These are phyloP conservation scores for Coreoperca whiteheadi DNA, from an alignment of 2,113 vertebrate species.

Conservation along the genomic window DNA sequence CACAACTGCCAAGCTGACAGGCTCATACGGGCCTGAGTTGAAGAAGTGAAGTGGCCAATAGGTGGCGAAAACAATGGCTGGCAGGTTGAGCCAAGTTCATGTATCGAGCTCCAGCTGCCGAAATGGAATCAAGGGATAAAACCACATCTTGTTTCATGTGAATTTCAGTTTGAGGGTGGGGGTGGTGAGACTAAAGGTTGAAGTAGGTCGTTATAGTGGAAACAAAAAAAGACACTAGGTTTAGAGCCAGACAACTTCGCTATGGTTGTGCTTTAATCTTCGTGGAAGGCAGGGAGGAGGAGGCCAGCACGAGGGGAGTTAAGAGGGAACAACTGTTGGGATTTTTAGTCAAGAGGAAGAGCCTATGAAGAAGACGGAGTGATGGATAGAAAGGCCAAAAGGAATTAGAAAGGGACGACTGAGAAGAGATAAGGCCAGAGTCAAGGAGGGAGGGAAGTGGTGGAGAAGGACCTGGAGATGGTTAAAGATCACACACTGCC, in stretches of 20 bases:
- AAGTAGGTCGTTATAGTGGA: neutral
- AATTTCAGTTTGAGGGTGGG: neutral
- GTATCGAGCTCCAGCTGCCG: neutral
- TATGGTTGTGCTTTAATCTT: neutral
- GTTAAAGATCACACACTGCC: neutral
- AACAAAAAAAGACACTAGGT: neutral
- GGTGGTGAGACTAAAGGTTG: neutral
- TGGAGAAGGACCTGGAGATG: neutral
- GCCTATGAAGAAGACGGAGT: neutral
- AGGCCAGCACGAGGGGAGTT: neutral
- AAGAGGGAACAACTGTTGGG: no score
- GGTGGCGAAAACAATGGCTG: slow-evolving; percentile 18
- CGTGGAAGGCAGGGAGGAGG: neutral
- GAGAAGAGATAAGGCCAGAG: neutral
- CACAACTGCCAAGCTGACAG: slow-evolving; percentile 6
- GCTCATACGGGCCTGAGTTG: neutral
- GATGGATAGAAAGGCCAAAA: neutral
- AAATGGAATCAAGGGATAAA: neutral
- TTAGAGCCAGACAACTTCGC: neutral
- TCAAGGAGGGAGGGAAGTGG: neutral
- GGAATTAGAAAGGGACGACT: neutral
- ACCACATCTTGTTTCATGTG: neutral
- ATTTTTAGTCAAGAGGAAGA: neutral
- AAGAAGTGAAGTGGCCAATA: slow-evolving; percentile 10
- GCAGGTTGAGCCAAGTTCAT: slow-evolving; percentile 8